phyloP scores from a whole-genome alignment of 2,113 vertebrate species.

The Perca schrenkii region DNA sequence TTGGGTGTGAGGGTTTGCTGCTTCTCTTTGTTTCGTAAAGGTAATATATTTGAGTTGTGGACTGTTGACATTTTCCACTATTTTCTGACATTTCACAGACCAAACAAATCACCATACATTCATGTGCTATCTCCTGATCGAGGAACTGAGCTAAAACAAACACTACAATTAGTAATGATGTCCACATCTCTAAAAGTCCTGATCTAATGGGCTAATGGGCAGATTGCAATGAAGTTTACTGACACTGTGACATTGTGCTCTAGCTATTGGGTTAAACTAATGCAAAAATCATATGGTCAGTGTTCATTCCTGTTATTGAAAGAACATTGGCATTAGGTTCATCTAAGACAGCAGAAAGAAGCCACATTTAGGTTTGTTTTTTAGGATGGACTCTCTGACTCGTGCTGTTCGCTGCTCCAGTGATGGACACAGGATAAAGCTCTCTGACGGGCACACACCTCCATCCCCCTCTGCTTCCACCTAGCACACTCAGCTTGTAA shows the following conservation, averaged over 20 bases:
- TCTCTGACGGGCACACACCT: constrained; percentile 8
- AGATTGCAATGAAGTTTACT: background rate
- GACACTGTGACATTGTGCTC: background rate
- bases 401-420: constrained; percentile 4
- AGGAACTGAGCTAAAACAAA: background rate
- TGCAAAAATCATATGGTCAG: background rate
- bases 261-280: background rate
- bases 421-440: constrained; percentile 38
- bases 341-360: background rate
- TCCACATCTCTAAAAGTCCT: background rate
- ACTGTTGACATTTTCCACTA: background rate
- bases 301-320: constrained; percentile 16
- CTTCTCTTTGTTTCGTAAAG: background rate
- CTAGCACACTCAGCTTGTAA: constrained; percentile 55
- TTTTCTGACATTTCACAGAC: background rate
- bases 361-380: constrained; percentile 7
- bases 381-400: constrained; percentile 22
- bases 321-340: background rate
- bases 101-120: background rate
- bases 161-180: background rate
- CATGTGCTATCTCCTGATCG: background rate
- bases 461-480: background rate
- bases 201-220: background rate
- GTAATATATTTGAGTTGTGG: background rate
- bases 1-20: background rate